phyloP scores from a whole-genome alignment of 2,888 invertebrate species.

The Chironomus riparius region DNA sequence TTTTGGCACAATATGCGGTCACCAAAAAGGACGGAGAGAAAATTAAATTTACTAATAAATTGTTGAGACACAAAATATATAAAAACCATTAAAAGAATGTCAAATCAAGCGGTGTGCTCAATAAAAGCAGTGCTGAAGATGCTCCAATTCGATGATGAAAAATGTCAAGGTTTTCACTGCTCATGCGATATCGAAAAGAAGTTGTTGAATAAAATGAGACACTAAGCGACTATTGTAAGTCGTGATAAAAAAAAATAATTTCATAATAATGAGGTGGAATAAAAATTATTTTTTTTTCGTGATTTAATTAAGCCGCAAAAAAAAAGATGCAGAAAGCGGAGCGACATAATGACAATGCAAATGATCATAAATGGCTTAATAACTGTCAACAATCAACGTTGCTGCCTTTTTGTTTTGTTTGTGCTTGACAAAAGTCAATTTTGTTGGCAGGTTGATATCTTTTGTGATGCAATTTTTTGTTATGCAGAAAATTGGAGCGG shows the following conservation, averaged over 20 bases:
- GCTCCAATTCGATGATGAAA: constrained; percentile 20
- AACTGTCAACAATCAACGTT: background rate
- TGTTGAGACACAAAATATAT: background rate
- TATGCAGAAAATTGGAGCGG: too few relatives aligned
- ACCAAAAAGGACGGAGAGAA: too few relatives aligned
- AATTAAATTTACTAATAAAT: too few relatives aligned
- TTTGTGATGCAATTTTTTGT: too few relatives aligned
- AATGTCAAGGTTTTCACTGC: constrained; percentile 18
- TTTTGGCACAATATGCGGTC: too few relatives aligned
- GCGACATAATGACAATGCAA: constrained; percentile 22
- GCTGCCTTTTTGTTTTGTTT: too few relatives aligned
- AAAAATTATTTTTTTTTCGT: background rate
- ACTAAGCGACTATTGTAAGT: background rate
- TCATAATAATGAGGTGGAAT: constrained; percentile 12
- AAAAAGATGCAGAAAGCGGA: background rate
- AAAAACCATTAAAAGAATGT: background rate
- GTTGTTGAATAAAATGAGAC: background rate
- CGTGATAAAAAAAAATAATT: constrained; percentile 17
- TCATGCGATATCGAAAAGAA: background rate
- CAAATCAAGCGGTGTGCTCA: background rate
- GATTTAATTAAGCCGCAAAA: constrained; percentile 10
- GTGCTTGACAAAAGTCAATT: too few relatives aligned
- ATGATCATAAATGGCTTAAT: constrained; percentile 18
- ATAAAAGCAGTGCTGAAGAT: background rate
- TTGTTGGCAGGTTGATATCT: too few relatives aligned